Base-by-base conservation (phyloP, 2,888 invertebrate species). In the Endotricha flammealis region DNA sequence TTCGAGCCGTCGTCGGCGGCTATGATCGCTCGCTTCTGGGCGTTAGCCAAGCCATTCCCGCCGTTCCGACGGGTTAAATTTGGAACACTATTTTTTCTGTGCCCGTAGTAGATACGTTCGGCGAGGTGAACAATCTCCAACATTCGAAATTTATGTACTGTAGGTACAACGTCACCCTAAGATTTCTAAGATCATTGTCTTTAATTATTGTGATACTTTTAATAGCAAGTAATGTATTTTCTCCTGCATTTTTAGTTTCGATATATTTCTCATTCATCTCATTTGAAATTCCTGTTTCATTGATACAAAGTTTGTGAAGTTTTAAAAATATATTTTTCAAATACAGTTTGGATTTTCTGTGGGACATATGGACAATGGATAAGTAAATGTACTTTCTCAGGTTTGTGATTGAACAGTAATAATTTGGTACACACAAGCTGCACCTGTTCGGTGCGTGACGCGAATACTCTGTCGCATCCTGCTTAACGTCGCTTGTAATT, bases 71-170 rank as follows among this genome's bases (percentile, higher is more conserved):
- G 65, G 63, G 76, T 77, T 85, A 85, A 79, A 74, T 82, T 86
- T 83, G 77, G 83, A 85, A 72, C 78, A 73, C 64, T 53, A 60
- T 73, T 82, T 82, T 81, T 77, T 71, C 61, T 63, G 54, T 59
- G 52, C 53, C 49, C 59, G 59, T 74, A 69, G 69, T 71, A 71
- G 69, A 67, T 66, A 61, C 63, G 62, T 63, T 59, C 61, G 64
- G 61, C 63, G 80, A 83, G 83, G 82, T 85, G 82, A 85, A 83
- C 74, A 83, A 82, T 83, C 85, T 83, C 79, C 65, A 48, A 51
- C 52, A 55, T 60, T 66, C 64, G 58, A 62, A 50, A 50, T 48
- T 44, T 42, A 46, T 47, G 38, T 40, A 40, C 25, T n/a, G n/a
- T n/a, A n/a, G n/a, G n/a, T n/a, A n/a, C n/a, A n/a, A n/a, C n/a